Evolutionary conservation across 2,888 invertebrate genomes (phyloP), one percentile per base, ranked within the genome.

Genomic region (Amphimallon solstitiale): DNA sequence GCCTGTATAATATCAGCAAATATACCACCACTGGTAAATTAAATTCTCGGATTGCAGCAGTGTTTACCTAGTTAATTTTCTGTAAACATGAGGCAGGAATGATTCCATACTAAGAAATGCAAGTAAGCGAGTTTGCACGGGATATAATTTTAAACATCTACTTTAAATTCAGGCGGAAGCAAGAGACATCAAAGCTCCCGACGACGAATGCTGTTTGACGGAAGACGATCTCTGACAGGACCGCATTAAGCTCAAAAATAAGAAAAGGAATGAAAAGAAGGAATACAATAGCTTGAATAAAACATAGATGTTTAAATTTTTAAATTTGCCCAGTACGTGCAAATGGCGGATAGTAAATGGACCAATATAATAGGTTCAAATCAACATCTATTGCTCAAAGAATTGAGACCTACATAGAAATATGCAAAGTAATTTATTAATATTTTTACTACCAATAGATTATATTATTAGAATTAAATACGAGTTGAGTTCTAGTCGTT

Each of bases 101-200:
- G 14, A 43, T n/a, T 40, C 14, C 9, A 17, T 59, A 21, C 56
- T n/a, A 14, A 23, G n/a, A 37, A 12, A 29, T 56, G 40, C 56
- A 15, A 10, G 34, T 43, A 23, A 29, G 15, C 38, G 43, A 43
- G 29, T 43, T 17, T n/a, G 19, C 17, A 4, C 1, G 10, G 43
- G 43, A 59, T 59, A 59, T 59, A 59, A 59, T 59, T 59, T 59
- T 59, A 59, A 59, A 45, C 56, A 59, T 59, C 29, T 59, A 59
- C 56, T 59, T 59, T 59, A 59, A 59, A 59, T 59, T 59, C 56
- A 59, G n/a, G 43, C 56, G 43, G 12, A 29, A 43, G 34, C 29
- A 43, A 29, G 43, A 59, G 34, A 59, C 43, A 59, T 59, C 56
- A 59, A 59, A 59, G 56, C 56, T n/a, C 43, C 10, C 29, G 29